Percentiles rank a stretch among this genome's conserved stretches.
These are phyloP conservation scores for Babylonia areolata DNA, from an alignment of 1,140 invertebrate species.

Conservation along the genomic window DNA sequence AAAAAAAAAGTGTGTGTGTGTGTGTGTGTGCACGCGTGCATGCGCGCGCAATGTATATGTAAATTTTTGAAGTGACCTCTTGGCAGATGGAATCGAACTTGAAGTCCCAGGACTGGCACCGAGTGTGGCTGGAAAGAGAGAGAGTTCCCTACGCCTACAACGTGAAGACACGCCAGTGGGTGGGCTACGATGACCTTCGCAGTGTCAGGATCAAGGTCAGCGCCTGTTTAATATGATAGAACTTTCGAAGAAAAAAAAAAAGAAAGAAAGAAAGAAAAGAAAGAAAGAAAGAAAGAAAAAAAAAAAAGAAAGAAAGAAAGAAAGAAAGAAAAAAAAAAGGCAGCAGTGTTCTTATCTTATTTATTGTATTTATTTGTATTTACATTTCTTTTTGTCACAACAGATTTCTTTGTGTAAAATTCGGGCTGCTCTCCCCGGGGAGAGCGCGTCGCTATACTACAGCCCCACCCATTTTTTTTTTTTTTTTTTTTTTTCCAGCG, in stretches of 20 bases:
- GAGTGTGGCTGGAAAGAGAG: slow-evolving; percentile 82
- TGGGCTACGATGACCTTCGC: slow-evolving; percentile 89
- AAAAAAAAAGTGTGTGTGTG: slow-evolving; percentile 17
- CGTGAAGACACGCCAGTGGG: slow-evolving; percentile 86
- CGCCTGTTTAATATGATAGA: no score
- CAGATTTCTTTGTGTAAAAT: no score
- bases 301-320: background rate
- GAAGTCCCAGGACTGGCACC: slow-evolving; percentile 45
- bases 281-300: background rate
- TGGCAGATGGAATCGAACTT: slow-evolving; percentile 26
- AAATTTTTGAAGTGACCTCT: no score
- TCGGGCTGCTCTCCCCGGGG: no score
- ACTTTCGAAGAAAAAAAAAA: no score
- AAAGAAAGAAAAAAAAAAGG: background rate
- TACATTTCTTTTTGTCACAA: no score
- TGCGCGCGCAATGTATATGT: background rate
- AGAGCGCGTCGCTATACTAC: no score
- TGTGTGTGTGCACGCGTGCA: slow-evolving; percentile 5
- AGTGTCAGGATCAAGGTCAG: slow-evolving; percentile 85
- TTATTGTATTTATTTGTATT: no score
- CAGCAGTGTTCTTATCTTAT: background rate
- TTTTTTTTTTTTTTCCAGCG: no score
- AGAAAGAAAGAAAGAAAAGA: no score
- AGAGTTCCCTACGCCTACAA: slow-evolving; percentile 86
- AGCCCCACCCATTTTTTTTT: no score